These are phyloP conservation scores for Enteromius treurensis DNA, from an alignment of 2,797 vertebrate species.

Conservation along the genomic window DNA sequence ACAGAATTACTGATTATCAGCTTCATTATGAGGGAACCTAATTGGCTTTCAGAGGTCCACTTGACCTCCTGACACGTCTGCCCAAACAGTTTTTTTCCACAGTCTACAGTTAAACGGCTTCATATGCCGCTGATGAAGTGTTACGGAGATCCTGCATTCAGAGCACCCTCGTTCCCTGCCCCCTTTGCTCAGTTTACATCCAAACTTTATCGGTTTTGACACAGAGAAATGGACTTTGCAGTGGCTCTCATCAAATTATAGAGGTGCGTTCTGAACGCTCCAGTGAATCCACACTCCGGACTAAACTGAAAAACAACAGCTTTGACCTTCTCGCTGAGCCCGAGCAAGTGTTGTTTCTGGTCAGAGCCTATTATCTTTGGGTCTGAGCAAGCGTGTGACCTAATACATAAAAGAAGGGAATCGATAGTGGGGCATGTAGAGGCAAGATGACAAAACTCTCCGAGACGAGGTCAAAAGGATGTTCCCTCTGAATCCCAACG, in stretches of 20 bases:
- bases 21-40: slow-evolving; percentile 46
- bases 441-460: slow-evolving; percentile 52
- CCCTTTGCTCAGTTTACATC: slow-evolving; percentile 64
- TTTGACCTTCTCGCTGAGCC: slow-evolving; percentile 54
- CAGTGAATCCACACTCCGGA: slow-evolving; percentile 68
- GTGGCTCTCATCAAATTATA: slow-evolving; percentile 75
- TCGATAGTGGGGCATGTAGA: slow-evolving; percentile 45
- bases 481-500: not conserved
- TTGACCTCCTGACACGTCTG: slow-evolving; percentile 54
- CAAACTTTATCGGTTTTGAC: slow-evolving; percentile 73
- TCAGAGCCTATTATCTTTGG: slow-evolving; percentile 55
- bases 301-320: slow-evolving; percentile 48
- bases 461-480: slow-evolving; percentile 30
- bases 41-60: slow-evolving; percentile 52
- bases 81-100: slow-evolving; percentile 12
- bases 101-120: slow-evolving; percentile 37
- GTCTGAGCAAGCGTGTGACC: slow-evolving; percentile 25
- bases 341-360: slow-evolving; percentile 52
- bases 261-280: slow-evolving; percentile 65
- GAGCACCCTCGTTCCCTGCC: slow-evolving; percentile 65
- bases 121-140: slow-evolving; percentile 47
- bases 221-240: slow-evolving; percentile 72
- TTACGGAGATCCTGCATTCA: slow-evolving; percentile 71
- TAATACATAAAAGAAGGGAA: slow-evolving; percentile 45
- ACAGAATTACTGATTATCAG: slow-evolving; percentile 17